Evolutionary conservation across 2,113 vertebrate species (phyloP), one percentile per base, ranked within the genome.

Genomic region (Agelaius phoeniceus): DNA sequence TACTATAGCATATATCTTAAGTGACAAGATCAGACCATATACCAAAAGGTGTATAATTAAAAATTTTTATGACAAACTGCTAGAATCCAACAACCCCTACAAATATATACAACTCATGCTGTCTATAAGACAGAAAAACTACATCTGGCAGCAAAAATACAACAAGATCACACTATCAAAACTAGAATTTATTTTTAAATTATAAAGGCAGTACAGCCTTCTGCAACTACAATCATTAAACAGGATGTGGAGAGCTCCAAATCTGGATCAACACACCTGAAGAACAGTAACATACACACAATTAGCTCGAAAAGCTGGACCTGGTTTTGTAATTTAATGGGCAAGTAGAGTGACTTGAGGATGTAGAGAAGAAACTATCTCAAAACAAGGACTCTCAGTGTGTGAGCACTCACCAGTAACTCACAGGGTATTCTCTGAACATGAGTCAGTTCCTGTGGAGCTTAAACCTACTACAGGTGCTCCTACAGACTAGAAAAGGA

Each of bases 21-120:
- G 19, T n/a, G n/a, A 71, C 10, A 31, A 0, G 0, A 63, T 46
- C 8, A 66, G 49, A 62, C 9, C 4, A 51, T 7, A 4, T 31
- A 66, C 18, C 18, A 15, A 43, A 72, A 79, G 7, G 3, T 14
- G 58, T 23, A 21, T 12, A 51, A 52, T 59, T 51, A 75, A 59
- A 84, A 90, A 51, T 4, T 17, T 31, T 2, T 16, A 51, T 19
- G 8, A 80, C 24, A 80, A 77, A 68, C 3, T 37, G 35, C 59
- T 7, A 37, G 15, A 67, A 84, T 26, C 28, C 52, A 76, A 73
- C 20, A 92, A 16, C 3, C 1, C 9, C 35, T 41, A 57, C 5
- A 72, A 75, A 67, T 12, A 46, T 2, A 52, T 5, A 61, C 15
- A 67, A 67, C 8, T 83, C 37, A 65, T 27, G 19, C 16, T 31